Base-by-base conservation (phyloP, 2,888 invertebrate genomes). In the Phyllotreta cruciferae region DNA sequence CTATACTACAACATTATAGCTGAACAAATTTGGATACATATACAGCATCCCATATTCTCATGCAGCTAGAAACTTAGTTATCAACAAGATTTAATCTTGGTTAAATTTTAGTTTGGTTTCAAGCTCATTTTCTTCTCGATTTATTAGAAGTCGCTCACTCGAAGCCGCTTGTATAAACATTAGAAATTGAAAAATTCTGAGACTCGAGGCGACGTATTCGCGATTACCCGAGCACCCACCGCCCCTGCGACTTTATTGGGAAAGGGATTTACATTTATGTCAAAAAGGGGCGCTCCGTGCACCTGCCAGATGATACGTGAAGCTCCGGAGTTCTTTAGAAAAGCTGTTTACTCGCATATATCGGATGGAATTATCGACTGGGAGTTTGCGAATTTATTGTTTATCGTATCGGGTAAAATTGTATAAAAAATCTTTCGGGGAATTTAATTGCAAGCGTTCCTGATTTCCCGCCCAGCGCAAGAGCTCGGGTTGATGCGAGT, bases 161-260 rank as follows among this genome's bases (percentile, higher is more conserved):
- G 24, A 24, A 55, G 42, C n/a, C 36, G 56, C 45, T 50, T 55
- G 56, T 61, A 61, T 39, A 61, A 55, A 61, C 61, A 61, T 42
- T 52, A 34, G 35, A 50, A 52, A 58, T 61, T 61, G 55, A 56
- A 55, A 24, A 61, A 56, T 61, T 61, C 38, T 45, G 47, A 56
- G 9, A 37, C 56, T 56, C 24, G 56, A 56, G 45, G 38, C 45
- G 10, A 14, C 56, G 56, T 44, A 56, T 56, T 56, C 36, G 44
- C 56, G 56, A 44, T 44, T 56, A 56, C 52, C n/a, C 37, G 37
- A 13, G 24, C 52, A 52, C 38, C 11, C 52, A 37, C 52, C 37
- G 13, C 37, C 24, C 52, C 37, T 52, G 9, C 52, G 52, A 10
- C 52, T 52, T 37, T 52, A 52, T 52, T 52, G 52, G 38, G 52